A percentile compares a stretch with the other conserved stretches of the same genome.
phyloP scores from a whole-genome alignment of 92 coral and sea anemone species.

The Muricea muricata region DNA sequence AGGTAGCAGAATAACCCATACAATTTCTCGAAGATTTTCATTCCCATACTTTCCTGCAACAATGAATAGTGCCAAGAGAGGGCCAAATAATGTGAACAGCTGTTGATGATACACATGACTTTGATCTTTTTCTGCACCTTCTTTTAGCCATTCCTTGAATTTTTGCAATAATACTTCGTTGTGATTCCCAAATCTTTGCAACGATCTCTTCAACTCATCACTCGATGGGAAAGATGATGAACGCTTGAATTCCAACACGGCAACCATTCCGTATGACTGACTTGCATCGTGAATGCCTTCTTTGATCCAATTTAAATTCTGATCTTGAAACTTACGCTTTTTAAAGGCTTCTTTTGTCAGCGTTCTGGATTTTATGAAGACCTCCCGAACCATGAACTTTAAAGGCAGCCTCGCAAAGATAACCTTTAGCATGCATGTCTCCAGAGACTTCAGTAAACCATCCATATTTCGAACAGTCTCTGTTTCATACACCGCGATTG shows the following conservation, averaged over 20 bases:
- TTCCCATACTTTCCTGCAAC: slow-evolving; percentile 38
- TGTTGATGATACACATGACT: slow-evolving; percentile 10
- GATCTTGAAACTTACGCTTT: neutral
- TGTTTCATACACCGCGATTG: neutral
- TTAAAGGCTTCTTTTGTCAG: slow-evolving; percentile 26
- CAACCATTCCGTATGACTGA: slow-evolving; percentile 13
- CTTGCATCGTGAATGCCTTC: slow-evolving; percentile 11
- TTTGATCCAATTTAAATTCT: neutral
- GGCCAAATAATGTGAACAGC: slow-evolving; percentile 51
- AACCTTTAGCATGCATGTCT: neutral
- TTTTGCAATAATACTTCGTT: neutral
- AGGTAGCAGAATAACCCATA: slow-evolving; percentile 30
- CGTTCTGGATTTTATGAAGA: slow-evolving; percentile 9
- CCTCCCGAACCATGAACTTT: neutral
- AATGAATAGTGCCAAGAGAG: slow-evolving; percentile 18
- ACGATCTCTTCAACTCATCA: neutral
- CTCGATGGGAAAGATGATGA: slow-evolving; percentile 3
- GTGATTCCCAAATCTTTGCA: slow-evolving; percentile 24
- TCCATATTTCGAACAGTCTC: neutral
- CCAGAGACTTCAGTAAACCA: slow-evolving; percentile 1
- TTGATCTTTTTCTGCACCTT: neutral
- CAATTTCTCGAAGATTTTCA: slow-evolving; percentile 40
- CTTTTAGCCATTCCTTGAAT: slow-evolving; percentile 39
- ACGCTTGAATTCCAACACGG: neutral
- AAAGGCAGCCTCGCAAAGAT: neutral